Conservation (phyloP, 1,140 invertebrate species). For the Grapholita molesta region DNA sequence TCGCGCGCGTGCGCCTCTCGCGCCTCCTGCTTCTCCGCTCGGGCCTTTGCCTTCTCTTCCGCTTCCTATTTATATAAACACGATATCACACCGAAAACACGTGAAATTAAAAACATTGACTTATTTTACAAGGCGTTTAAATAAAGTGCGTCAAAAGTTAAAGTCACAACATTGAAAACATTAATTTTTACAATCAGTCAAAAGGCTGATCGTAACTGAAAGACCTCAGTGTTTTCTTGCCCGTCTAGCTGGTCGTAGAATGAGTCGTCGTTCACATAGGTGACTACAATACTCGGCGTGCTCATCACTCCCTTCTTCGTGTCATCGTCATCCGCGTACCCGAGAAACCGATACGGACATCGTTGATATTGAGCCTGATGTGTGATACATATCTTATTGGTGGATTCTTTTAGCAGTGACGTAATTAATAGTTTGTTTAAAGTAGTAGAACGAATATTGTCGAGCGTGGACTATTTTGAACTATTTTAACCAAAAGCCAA, state of each 20-base stretch:
- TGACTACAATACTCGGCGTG: neutral
- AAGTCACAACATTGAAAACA: neutral
- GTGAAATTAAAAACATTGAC: slow-evolving; percentile 6
- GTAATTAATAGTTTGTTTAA: neutral
- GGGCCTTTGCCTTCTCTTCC: slow-evolving; percentile 87
- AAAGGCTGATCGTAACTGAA: neutral
- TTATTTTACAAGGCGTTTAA: slow-evolving; percentile 14
- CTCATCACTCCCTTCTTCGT: neutral
- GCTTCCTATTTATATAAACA: slow-evolving; percentile 81
- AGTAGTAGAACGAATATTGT: neutral
- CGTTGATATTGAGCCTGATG: neutral
- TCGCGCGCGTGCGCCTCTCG: slow-evolving; percentile 81
- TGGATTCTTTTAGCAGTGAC: neutral
- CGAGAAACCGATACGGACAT: neutral
- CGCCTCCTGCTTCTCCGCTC: slow-evolving; percentile 85
- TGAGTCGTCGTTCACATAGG: neutral
- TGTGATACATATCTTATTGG: neutral
- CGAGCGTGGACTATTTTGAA: neutral
- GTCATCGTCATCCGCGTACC: neutral
- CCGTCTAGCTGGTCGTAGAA: neutral
- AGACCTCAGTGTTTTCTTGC: neutral
- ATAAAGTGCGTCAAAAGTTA: neutral
- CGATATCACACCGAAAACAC: slow-evolving; percentile 1
- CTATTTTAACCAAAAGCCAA: neutral
- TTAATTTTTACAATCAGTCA: neutral